These are phyloP conservation scores for Isurus oxyrinchus DNA, from an alignment of 2,113 vertebrate genomes.

Conservation along the genomic window DNA sequence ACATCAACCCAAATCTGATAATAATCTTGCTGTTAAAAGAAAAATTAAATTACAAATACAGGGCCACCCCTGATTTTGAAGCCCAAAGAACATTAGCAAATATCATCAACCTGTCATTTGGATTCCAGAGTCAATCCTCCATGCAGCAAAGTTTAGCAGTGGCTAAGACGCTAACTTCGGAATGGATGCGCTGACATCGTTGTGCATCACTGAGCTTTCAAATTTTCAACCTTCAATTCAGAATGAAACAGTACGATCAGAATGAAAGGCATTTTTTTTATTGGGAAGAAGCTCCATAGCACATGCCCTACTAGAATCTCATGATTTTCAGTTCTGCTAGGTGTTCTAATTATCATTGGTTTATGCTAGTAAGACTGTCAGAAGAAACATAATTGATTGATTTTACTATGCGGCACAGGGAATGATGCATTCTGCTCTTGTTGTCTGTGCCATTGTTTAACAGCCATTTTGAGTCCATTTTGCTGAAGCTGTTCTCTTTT, in stretches of 20 bases:
- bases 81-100: neutral
- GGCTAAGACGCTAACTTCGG: neutral
- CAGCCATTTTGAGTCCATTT: neutral
- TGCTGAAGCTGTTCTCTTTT: neutral
- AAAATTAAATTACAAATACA: neutral
- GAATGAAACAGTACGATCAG: neutral
- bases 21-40: neutral
- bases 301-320: neutral
- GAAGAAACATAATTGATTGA: neutral
- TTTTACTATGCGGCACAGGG: neutral
- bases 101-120: neutral
- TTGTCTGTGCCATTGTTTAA: neutral
- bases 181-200: neutral
- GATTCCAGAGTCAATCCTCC: no score
- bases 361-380: neutral
- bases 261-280: neutral
- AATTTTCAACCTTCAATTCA: neutral
- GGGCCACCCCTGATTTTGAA: neutral
- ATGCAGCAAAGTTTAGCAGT: neutral
- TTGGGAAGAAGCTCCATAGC: neutral
- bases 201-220: neutral
- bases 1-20: neutral
- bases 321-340: neutral
- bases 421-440: neutral
- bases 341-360: neutral